Evolutionary conservation across 2,797 vertebrate genomes (phyloP).

Genomic region (Vireo griseus): DNA sequence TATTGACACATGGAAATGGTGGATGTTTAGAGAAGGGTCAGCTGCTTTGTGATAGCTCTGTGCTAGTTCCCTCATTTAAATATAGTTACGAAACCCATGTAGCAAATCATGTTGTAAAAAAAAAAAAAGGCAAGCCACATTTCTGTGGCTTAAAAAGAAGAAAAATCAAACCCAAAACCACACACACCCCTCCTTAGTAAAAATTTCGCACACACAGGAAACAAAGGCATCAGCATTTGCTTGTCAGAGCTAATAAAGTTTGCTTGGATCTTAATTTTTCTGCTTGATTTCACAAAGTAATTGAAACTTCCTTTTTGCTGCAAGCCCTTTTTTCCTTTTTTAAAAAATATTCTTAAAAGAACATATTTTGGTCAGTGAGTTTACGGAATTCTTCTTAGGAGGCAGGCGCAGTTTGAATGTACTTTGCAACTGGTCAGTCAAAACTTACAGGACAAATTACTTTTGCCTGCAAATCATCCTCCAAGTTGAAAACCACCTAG

Average conservation of each 20-base stretch:
- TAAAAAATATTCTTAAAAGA: conserved; percentile 57
- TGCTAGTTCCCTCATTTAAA: neutral
- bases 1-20: conserved; percentile 10
- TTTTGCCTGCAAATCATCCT: conserved; percentile 42
- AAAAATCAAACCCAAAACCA: neutral
- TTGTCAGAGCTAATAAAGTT: conserved; percentile 80
- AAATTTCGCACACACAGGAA: conserved; percentile 45
- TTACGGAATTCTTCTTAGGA: conserved; percentile 65
- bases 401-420: neutral
- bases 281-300: conserved; percentile 81
- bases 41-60: conserved; percentile 3
- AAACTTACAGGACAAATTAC: conserved; percentile 38
- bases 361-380: conserved; percentile 72
- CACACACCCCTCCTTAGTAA: conserved; percentile 2
- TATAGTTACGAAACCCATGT: neutral
- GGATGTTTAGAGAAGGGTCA: neutral
- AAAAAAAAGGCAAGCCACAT: neutral
- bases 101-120: neutral
- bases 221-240: conserved; percentile 69
- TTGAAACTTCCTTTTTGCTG: conserved; percentile 79
- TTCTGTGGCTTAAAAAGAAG: conserved; percentile 42
- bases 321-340: neutral
- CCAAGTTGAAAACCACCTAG: conserved; percentile 43
- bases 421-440: conserved; percentile 10
- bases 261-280: conserved; percentile 81